Evolutionary conservation across 2,888 invertebrate genomes (phyloP).

Genomic region (Netelia fuscicornis): DNA sequence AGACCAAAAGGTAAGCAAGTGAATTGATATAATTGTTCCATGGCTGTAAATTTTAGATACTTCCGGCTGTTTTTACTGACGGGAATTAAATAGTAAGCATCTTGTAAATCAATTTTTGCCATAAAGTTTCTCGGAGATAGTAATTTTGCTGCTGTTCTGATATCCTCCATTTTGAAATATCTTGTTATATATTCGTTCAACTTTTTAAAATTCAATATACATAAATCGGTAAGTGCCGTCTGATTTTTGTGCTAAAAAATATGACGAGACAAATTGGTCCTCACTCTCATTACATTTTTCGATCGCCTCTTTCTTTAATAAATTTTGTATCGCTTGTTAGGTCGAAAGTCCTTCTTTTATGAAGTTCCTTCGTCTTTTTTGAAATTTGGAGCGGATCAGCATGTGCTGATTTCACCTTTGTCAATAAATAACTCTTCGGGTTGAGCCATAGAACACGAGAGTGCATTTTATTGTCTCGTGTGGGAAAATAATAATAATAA

Average conservation of each 20-base stretch:
- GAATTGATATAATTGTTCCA: slow-evolving; percentile 50
- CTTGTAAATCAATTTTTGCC: slow-evolving; percentile 60
- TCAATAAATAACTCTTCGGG: too few relatives aligned
- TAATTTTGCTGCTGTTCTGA: background rate
- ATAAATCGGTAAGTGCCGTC: slow-evolving; percentile 40
- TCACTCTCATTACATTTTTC: slow-evolving; percentile 35
- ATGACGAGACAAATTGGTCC: slow-evolving; percentile 41
- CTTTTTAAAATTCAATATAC: slow-evolving; percentile 24
- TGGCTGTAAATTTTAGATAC: slow-evolving; percentile 57
- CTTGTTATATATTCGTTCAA: slow-evolving; percentile 45
- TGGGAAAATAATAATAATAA: too few relatives aligned
- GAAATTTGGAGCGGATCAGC: too few relatives aligned
- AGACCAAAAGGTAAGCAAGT: slow-evolving; percentile 61
- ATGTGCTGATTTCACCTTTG: too few relatives aligned
- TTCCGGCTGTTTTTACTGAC: slow-evolving; percentile 42
- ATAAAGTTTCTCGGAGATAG: slow-evolving; percentile 6
- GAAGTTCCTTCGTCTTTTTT: too few relatives aligned
- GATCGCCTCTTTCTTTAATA: slow-evolving; percentile 46
- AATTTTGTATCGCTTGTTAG: slow-evolving; percentile 25
- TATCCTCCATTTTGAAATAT: slow-evolving; percentile 51
- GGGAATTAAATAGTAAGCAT: slow-evolving; percentile 64
- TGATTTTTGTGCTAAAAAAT: slow-evolving; percentile 36
- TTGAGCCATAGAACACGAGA: too few relatives aligned
- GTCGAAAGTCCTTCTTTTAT: too few relatives aligned
- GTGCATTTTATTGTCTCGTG: too few relatives aligned